phyloP scores from a whole-genome alignment of 2,113 vertebrate species.

The Gopherus flavomarginatus region DNA sequence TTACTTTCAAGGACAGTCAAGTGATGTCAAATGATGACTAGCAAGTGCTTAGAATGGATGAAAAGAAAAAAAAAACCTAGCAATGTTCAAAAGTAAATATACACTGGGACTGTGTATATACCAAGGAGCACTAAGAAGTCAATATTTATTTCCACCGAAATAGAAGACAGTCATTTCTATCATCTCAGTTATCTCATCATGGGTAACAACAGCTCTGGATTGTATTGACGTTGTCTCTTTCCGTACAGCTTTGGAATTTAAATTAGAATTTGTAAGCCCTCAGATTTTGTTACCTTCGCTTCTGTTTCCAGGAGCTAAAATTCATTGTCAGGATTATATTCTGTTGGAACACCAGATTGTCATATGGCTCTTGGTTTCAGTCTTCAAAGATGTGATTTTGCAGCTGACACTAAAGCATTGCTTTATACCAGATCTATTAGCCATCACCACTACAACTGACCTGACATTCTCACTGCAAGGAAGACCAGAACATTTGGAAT shows the following conservation, averaged over 20 bases:
- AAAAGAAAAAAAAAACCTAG: background rate
- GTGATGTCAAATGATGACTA: rapidly evolving
- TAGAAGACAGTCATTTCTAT: background rate
- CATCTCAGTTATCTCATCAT: background rate
- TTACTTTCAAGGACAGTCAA: background rate
- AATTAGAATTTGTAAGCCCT: background rate
- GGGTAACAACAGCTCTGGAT: background rate
- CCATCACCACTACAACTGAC: rapidly evolving
- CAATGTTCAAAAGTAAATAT: background rate
- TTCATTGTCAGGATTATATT: background rate
- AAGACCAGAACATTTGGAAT: background rate
- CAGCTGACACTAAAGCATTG: background rate
- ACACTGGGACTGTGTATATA: background rate
- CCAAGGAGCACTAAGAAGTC: rapidly evolving
- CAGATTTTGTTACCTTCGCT: background rate
- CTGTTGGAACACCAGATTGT: background rate
- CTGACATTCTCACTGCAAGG: background rate
- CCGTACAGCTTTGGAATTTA: background rate
- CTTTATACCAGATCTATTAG: background rate
- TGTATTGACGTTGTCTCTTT: background rate
- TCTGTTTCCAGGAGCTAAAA: background rate
- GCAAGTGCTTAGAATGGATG: background rate
- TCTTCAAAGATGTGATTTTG: background rate
- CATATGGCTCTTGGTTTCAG: background rate
- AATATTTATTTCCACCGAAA: background rate